Percentiles rank a stretch among this genome's conserved stretches.
These are phyloP conservation scores for Notolepis coatsorum DNA, from an alignment of 2,797 vertebrate species.

Conservation along the genomic window DNA sequence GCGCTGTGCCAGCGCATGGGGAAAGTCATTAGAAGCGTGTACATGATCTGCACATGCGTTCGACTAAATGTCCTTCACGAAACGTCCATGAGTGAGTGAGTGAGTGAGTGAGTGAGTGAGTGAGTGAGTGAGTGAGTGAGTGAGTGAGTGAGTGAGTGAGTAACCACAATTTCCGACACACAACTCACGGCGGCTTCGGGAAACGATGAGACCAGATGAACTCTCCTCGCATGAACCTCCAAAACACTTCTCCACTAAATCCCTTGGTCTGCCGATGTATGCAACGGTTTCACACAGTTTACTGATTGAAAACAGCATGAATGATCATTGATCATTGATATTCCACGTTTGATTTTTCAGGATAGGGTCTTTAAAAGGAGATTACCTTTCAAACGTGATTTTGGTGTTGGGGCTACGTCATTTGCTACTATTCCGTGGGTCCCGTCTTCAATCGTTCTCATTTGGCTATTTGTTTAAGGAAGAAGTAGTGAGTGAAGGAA, in stretches of 20 bases:
- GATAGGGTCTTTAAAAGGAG: conserved; percentile 68
- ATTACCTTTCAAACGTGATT: conserved; percentile 77
- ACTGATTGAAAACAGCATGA: conserved; percentile 14
- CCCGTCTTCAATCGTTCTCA: conserved; percentile 9
- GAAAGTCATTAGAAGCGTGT: too few species aligned
- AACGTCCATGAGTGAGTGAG: too few species aligned
- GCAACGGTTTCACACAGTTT: conserved; percentile 1
- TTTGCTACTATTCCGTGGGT: neutral
- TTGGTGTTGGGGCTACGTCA: conserved; percentile 50
- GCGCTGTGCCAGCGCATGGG: too few species aligned
- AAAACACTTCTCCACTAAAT: neutral
- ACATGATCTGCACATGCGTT: too few species aligned
- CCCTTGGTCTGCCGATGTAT: conserved; percentile 1
- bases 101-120: too few species aligned
- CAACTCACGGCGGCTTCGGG: too few species aligned
- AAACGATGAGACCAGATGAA: conserved; percentile 65
- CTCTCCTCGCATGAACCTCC: conserved; percentile 33
- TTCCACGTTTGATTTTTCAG: conserved; percentile 63
- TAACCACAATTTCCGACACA: too few species aligned
- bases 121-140: too few species aligned
- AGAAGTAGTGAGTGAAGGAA: neutral
- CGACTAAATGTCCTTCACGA: too few species aligned
- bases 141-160: too few species aligned
- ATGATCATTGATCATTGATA: conserved; percentile 57
- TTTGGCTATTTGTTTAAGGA: conserved; percentile 9